Evolutionary conservation across 1,140 invertebrate species (phyloP), one percentile per base, ranked within the genome.

Genomic region (Elymnias hypermnestra): DNA sequence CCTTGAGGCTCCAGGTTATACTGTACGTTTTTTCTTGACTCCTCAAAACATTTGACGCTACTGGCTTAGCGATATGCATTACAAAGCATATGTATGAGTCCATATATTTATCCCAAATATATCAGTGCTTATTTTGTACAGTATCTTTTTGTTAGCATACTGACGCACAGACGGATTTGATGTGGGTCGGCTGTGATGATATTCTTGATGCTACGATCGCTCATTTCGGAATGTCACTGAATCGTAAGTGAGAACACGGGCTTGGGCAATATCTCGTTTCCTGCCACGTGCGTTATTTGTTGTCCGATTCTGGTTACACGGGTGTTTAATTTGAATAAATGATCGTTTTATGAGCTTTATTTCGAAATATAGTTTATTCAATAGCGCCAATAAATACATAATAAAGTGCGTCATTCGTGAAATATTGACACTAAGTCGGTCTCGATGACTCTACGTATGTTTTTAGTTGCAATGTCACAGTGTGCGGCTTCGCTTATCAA

Each of bases 151-250:
- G 56, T 44, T 52, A 55, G 41, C 40, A 44, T 54, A 23, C 51
- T 53, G 41, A 45, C 52, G 13, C 29, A 33, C 13, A 36, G 36
- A 49, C 58, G 58, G 62, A 57, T 69, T 71, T 78, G 69, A 83
- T 60, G 40, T 69, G 67, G 72, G 72, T 76, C 53, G 72, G 67
- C 33, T 39, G 72, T 41, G 52, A 53, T 35, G 38, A 54, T 64
- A 60, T 62, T 63, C 46, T 50, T 56, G 43, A 53, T 49, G 13
- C 31, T 44, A 51, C 46, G 13, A 38, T 55, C 50, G 19, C 57
- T 67, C 44, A 57, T 75, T 69, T 74, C 50, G 50, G 59, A 54
- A 57, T 59, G 52, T 65, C 48, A 57, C 54, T 65, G 61, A 62
- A 69, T 65, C 33, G 29, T 60, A 70, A 73, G 41, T 61, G 41